These are phyloP conservation scores for Sclerurus mexicanus DNA, from an alignment of 2,113 vertebrate species.

Conservation along the genomic window DNA sequence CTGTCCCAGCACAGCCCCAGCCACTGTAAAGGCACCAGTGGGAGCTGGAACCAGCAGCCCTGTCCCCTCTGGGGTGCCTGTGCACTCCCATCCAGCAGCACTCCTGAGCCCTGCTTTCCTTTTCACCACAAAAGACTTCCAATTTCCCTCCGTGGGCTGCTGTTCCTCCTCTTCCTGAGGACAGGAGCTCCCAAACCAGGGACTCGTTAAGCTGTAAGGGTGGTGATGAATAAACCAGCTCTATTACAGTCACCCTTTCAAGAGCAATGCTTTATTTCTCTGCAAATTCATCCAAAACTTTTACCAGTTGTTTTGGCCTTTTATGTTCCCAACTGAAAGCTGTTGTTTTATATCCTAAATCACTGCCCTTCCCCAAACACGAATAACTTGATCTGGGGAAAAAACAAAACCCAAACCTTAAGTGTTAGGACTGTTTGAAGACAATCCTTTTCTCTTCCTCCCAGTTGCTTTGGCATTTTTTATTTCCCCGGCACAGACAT, in stretches of 20 bases:
- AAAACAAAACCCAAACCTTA: too few relatives aligned
- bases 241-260: fast-evolving
- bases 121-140: neutral
- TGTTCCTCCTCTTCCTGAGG: neutral
- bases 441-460: neutral
- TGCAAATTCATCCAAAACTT: neutral
- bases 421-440: neutral
- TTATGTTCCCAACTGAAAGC: neutral
- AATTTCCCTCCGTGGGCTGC: neutral
- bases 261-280: neutral
- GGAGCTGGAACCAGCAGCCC: neutral
- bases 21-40: fast-evolving
- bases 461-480: neutral
- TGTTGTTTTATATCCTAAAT: neutral
- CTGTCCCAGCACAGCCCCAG: neutral
- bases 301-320: neutral
- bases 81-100: neutral
- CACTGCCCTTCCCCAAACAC: neutral
- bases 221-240: fast-evolving
- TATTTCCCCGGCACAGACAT: neutral
- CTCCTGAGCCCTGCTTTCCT: neutral
- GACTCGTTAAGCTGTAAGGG: neutral
- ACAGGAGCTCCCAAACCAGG: fast-evolving
- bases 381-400: neutral
- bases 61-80: neutral